Evolutionary conservation across 2,888 invertebrate species (phyloP).

Genomic region (Ametastegia equiseti): DNA sequence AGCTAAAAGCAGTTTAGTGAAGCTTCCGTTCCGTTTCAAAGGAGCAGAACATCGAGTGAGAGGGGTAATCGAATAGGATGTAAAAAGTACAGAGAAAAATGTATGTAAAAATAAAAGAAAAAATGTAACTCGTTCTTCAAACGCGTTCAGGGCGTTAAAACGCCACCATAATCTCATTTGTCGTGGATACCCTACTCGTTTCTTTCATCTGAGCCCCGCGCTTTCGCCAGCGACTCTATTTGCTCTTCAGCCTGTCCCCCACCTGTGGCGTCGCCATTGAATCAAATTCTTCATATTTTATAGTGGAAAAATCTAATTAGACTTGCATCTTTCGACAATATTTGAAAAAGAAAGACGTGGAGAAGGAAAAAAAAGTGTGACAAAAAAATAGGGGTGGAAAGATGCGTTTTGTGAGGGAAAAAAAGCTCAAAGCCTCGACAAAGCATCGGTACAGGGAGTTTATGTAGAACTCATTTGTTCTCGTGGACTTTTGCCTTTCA

Average conservation of each 20-base stretch:
- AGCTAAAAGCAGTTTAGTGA: background rate
- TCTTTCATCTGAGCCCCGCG: background rate
- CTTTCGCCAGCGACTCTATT: slow-evolving; percentile 8
- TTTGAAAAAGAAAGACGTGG: background rate
- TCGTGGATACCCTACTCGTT: background rate
- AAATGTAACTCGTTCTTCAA: background rate
- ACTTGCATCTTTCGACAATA: background rate
- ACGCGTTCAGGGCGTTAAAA: slow-evolving; percentile 3
- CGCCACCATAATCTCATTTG: slow-evolving; percentile 28
- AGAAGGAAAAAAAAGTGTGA: background rate
- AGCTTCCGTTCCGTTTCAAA: background rate
- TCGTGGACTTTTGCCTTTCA: background rate
- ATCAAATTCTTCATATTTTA: slow-evolving; percentile 23
- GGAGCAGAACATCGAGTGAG: background rate
- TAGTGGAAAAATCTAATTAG: background rate
- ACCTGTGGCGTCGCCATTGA: slow-evolving; percentile 33
- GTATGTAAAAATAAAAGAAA: slow-evolving; percentile 9
- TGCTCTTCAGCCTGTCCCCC: slow-evolving; percentile 27
- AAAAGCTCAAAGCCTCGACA: background rate
- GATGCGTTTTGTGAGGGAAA: no score
- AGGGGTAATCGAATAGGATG: background rate
- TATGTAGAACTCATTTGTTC: background rate
- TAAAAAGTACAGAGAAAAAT: background rate
- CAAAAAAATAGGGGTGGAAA: background rate
- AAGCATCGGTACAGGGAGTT: background rate